phyloP scores from a whole-genome alignment of 2,888 invertebrate genomes.

The Listrodromus nycthemerus region DNA sequence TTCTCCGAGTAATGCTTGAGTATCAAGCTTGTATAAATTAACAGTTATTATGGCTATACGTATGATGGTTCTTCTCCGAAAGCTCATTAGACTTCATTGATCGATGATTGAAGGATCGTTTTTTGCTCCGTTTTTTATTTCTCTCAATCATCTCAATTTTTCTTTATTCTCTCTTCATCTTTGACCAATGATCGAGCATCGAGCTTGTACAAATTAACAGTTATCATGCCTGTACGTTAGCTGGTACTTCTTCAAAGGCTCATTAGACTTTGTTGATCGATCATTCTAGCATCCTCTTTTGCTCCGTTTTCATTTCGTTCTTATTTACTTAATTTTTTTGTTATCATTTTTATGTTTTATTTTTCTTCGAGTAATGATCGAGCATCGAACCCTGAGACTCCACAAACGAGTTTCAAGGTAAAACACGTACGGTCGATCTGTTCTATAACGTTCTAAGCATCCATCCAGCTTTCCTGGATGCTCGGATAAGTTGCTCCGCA shows the following conservation, averaged over 20 bases:
- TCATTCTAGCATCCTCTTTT: background rate
- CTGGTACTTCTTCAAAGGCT: conserved; percentile 42
- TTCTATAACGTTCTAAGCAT: conserved; percentile 41
- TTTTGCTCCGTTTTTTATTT: too few relatives aligned
- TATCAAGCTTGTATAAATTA: conserved; percentile 36
- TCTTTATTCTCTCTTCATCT: background rate
- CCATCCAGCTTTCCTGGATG: conserved; percentile 74
- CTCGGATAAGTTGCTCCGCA: conserved; percentile 61
- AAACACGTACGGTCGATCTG: conserved; percentile 28
- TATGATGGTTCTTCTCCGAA: conserved; percentile 39
- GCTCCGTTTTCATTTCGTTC: background rate
- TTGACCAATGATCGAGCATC: conserved; percentile 27
- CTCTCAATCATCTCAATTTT: background rate
- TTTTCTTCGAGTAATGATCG: conserved; percentile 9
- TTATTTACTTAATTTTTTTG: too few relatives aligned
- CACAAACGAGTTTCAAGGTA: conserved; percentile 37
- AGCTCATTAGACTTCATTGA: too few relatives aligned
- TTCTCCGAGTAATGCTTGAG: too few relatives aligned
- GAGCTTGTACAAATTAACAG: conserved; percentile 45
- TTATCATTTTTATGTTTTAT: background rate
- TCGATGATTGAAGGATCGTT: background rate
- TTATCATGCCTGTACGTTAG: conserved; percentile 45
- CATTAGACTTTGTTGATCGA: conserved; percentile 13
- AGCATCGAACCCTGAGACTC: conserved; percentile 35
- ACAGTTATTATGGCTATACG: conserved; percentile 52